Percentiles rank a stretch among this genome's conserved stretches.
phyloP scores from a whole-genome alignment of 2,797 vertebrate species.

The Emydoidea blandingii region DNA sequence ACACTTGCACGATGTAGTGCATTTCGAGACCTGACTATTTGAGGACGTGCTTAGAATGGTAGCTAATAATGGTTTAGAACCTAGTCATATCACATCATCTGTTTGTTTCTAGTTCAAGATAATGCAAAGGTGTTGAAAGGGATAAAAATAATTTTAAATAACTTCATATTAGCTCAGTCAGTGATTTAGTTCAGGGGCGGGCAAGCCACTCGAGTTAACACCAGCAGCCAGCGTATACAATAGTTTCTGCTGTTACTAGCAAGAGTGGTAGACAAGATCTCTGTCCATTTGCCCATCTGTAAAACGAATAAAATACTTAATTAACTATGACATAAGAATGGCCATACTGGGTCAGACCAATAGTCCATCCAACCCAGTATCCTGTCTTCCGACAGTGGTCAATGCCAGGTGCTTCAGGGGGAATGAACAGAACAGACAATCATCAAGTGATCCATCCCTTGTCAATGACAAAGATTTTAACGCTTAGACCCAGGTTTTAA shows the following conservation, averaged over 20 bases:
- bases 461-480: not conserved
- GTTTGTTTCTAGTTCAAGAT: not conserved
- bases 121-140: not conserved
- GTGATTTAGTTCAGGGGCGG: not conserved
- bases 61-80: not conserved
- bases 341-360: too few species aligned
- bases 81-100: not conserved
- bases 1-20: fast-evolving
- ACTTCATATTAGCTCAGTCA: not conserved
- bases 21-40: fast-evolving
- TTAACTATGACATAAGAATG: not conserved
- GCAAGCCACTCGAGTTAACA: not conserved
- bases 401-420: too few species aligned
- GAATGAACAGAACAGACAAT: too few species aligned
- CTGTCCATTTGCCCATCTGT: not conserved
- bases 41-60: not conserved
- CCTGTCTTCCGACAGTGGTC: too few species aligned
- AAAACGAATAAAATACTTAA: not conserved
- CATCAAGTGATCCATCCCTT: too few species aligned
- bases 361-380: too few species aligned
- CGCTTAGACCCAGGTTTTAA: not conserved
- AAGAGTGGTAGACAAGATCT: not conserved
- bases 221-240: conserved; percentile 4
- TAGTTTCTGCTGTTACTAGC: not conserved
- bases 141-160: not conserved